Percentiles rank a stretch among this genome's conserved stretches.
Evolutionary conservation across 2,888 invertebrate species (phyloP).

Genomic region (Agrypnus murinus): DNA sequence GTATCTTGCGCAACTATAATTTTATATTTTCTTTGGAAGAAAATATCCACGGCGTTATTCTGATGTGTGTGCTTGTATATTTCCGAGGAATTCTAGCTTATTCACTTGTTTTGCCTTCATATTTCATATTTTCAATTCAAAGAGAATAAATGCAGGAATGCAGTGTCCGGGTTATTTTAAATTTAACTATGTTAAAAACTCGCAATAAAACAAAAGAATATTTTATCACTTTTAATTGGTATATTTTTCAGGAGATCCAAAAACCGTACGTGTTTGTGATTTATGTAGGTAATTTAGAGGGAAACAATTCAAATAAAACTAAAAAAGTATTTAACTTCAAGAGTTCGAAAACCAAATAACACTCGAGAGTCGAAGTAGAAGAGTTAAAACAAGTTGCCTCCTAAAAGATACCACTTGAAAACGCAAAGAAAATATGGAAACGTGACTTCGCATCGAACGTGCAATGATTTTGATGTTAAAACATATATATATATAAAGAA

Average conservation of each 20-base stretch:
- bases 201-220: constrained; percentile 43
- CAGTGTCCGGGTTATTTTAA: constrained; percentile 36
- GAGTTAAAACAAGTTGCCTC: constrained; percentile 43
- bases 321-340: constrained; percentile 36
- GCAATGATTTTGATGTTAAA: constrained; percentile 36
- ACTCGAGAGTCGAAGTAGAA: constrained; percentile 27
- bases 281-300: constrained; percentile 48
- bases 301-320: constrained; percentile 45
- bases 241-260: constrained; percentile 35
- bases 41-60: constrained; percentile 18
- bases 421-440: constrained; percentile 49
- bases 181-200: constrained; percentile 36
- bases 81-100: constrained; percentile 28
- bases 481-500: constrained; percentile 31
- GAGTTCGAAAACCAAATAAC: constrained; percentile 39
- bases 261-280: constrained; percentile 43
- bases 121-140: constrained; percentile 35
- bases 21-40: constrained; percentile 25
- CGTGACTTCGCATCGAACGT: constrained; percentile 47
- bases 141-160: constrained; percentile 26
- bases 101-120: constrained; percentile 35
- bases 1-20: constrained; percentile 18
- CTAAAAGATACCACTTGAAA: constrained; percentile 44
- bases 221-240: constrained; percentile 47
- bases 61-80: constrained; percentile 34